Evolutionary conservation across 1,140 invertebrate species (phyloP).

Genomic region (Drosophila equinoxialis): DNA sequence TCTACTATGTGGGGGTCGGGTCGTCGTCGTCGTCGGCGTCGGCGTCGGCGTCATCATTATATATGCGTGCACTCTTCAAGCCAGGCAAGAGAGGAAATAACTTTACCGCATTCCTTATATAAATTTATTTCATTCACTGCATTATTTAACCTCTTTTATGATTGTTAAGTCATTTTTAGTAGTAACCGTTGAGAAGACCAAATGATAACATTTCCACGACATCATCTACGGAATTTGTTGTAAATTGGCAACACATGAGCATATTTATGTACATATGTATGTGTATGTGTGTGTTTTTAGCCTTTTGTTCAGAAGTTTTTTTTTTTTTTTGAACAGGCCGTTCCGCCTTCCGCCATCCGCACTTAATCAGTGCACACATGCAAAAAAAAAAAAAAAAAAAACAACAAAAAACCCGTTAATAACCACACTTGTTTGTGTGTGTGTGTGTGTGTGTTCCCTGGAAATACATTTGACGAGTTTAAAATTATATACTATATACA

Average conservation of each 20-base stretch:
- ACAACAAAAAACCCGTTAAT: background rate
- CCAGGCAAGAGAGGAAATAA: no score
- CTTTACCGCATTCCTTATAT: background rate
- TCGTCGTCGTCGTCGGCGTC: background rate
- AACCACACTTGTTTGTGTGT: slow-evolving; percentile 3
- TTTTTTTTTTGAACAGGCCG: background rate
- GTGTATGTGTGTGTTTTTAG: no score
- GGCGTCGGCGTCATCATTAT: background rate
- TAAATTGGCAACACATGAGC: no score
- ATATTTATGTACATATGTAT: background rate
- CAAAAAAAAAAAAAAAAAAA: background rate
- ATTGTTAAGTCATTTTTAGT: background rate
- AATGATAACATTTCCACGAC: background rate
- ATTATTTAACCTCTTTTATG: slow-evolving; percentile 8
- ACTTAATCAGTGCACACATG: slow-evolving; percentile 2
- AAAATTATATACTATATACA: no score
- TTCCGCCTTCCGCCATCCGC: background rate
- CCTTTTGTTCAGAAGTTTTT: background rate
- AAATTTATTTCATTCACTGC: background rate
- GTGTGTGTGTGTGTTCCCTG: background rate
- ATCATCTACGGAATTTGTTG: no score
- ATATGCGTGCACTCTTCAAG: background rate
- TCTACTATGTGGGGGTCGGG: slow-evolving; percentile 7
- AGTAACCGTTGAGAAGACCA: background rate
- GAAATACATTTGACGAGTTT: background rate